These are phyloP conservation scores for Pseudorhombus dupliciocellatus DNA, from an alignment of 2,113 vertebrate species.

Conservation along the genomic window DNA sequence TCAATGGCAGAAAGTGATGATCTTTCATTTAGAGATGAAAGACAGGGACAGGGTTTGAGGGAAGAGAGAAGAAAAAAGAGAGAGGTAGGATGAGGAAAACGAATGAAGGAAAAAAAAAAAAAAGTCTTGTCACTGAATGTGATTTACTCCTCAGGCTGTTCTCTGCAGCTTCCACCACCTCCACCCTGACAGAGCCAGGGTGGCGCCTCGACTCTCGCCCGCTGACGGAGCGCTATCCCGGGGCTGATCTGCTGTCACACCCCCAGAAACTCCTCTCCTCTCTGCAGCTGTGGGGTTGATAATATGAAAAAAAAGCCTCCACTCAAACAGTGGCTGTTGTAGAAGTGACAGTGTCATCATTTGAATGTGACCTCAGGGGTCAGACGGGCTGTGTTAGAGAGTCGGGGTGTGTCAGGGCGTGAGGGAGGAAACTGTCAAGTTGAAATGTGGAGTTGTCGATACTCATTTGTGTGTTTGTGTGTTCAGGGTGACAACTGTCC, in stretches of 20 bases:
- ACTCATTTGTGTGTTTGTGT: constrained; percentile 26
- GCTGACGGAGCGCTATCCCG: constrained; percentile 32
- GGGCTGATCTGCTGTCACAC: constrained; percentile 45
- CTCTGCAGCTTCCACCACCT: constrained; percentile 18
- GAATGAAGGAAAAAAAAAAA: background rate
- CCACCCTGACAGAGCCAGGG: constrained; percentile 1
- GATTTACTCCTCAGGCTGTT: constrained; percentile 30
- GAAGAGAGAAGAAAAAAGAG: background rate
- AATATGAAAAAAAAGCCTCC: constrained; percentile 38
- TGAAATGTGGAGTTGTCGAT: constrained; percentile 35
- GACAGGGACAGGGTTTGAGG: too few relatives aligned
- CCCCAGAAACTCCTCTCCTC: constrained; percentile 17
- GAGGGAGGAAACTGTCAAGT: constrained; percentile 27
- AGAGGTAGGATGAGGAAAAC: background rate
- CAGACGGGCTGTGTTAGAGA: background rate
- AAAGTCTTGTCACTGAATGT: constrained; percentile 1
- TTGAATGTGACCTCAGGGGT: constrained; percentile 40
- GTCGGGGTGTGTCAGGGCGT: background rate
- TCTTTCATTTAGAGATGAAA: too few relatives aligned
- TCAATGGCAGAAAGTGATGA: background rate
- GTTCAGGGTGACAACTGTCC: background rate
- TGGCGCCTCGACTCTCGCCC: background rate
- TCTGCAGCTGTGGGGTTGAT: constrained; percentile 16
- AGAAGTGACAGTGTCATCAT: constrained; percentile 49
- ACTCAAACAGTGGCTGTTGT: constrained; percentile 26